Conservation (phyloP, 2,797 vertebrate species). For the Borostomias antarcticus region DNA sequence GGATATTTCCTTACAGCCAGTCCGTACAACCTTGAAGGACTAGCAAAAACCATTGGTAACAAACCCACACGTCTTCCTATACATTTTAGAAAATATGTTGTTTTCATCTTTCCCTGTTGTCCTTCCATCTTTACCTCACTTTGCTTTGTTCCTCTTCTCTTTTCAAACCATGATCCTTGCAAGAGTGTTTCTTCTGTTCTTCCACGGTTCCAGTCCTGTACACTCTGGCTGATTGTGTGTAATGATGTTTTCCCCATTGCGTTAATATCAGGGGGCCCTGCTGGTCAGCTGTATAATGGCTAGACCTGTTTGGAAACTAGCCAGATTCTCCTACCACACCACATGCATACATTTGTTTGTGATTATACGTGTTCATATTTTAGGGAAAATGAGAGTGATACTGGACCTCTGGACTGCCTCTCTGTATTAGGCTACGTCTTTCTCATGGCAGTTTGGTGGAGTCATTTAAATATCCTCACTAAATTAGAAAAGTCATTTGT, state of each 20-base stretch:
- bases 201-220: not conserved
- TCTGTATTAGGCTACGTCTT: slow-evolving; percentile 40
- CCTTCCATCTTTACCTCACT: not conserved
- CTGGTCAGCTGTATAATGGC: slow-evolving; percentile 50
- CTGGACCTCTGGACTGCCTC: slow-evolving; percentile 18
- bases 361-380: slow-evolving; percentile 34
- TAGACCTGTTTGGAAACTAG: slow-evolving; percentile 48
- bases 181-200: slow-evolving; percentile 18
- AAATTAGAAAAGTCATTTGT: not conserved
- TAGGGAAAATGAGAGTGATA: slow-evolving; percentile 25
- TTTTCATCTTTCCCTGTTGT: not conserved
- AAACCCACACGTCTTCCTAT: too few relatives aligned
- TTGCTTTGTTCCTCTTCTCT: slow-evolving; percentile 1
- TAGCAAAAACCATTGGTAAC: too few relatives aligned
- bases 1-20: not conserved
- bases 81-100: too few relatives aligned
- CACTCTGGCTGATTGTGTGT: slow-evolving; percentile 28
- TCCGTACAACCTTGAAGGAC: not conserved
- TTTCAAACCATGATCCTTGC: slow-evolving; percentile 24
- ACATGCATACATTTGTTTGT: slow-evolving; percentile 19
- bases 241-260: slow-evolving; percentile 50
- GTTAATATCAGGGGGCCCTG: slow-evolving; percentile 40
- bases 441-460: slow-evolving; percentile 39
- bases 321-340: slow-evolving; percentile 38
- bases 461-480: slow-evolving; percentile 1